Conservation (phyloP, 1,140 invertebrate genomes). For the Microplitis mediator region DNA sequence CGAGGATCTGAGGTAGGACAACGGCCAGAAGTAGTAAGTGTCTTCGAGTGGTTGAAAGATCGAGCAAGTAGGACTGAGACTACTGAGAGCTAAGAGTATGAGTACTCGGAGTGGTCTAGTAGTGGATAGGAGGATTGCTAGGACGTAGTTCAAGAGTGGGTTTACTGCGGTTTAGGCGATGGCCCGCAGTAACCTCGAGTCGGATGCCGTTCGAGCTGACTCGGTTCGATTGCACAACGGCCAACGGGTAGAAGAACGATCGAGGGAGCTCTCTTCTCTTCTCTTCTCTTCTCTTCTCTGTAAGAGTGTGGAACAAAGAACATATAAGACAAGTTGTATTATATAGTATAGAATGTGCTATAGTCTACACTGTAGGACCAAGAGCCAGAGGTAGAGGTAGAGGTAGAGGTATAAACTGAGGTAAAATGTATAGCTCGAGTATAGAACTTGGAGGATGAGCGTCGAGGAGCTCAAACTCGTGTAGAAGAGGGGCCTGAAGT, state of each 20-base stretch:
- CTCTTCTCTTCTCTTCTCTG: too few relatives aligned
- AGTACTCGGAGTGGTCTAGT: slow-evolving; percentile 1
- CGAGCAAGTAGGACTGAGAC: background rate
- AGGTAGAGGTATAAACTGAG: background rate
- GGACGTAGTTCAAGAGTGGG: slow-evolving; percentile 8
- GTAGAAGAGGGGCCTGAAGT: slow-evolving; percentile 6
- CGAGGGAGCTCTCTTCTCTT: too few relatives aligned
- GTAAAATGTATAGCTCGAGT: background rate
- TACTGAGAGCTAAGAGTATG: slow-evolving; percentile 8
- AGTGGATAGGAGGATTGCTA: background rate
- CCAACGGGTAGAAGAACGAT: background rate
- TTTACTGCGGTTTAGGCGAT: slow-evolving; percentile 31
- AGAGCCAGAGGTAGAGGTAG: background rate
- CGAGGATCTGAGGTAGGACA: too few relatives aligned
- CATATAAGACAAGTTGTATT: background rate
- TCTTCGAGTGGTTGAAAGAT: too few relatives aligned
- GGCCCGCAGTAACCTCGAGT: slow-evolving; percentile 26
- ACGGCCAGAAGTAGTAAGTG: too few relatives aligned
- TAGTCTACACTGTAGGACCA: background rate
- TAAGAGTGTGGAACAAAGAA: background rate
- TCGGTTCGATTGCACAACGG: slow-evolving; percentile 29
- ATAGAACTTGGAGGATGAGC: slow-evolving; percentile 5
- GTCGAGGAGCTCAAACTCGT: background rate
- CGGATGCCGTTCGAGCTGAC: slow-evolving; percentile 27
- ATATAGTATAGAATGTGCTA: too few relatives aligned